Evolutionary conservation across 1,140 invertebrate genomes (phyloP).

Genomic region (Neoseiulus cucumeris): DNA sequence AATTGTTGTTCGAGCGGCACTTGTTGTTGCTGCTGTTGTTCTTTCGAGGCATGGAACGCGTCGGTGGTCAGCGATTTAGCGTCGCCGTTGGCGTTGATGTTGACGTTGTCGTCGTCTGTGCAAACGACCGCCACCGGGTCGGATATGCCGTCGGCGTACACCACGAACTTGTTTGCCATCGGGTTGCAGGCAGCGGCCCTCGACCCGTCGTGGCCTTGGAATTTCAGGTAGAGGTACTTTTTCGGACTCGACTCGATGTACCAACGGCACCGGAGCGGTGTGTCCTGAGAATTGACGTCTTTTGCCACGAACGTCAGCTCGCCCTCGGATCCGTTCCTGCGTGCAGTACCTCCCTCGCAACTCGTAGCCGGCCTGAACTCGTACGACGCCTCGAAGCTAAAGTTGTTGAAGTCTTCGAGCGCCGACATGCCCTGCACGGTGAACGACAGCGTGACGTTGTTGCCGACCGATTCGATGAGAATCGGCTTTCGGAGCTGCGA

Average conservation of each 20-base stretch:
- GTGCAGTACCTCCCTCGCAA: slow-evolving; percentile 29
- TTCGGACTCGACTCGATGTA: slow-evolving; percentile 17
- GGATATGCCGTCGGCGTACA: slow-evolving; percentile 17
- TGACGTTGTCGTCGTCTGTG: slow-evolving; percentile 10
- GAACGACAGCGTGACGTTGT: slow-evolving; percentile 57
- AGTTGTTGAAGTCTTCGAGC: slow-evolving; percentile 55
- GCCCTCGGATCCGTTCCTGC: slow-evolving; percentile 19
- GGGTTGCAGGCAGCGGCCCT: slow-evolving; percentile 7
- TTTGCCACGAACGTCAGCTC: slow-evolving; percentile 15
- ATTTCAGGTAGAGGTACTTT: slow-evolving; percentile 20
- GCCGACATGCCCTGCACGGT: slow-evolving; percentile 56
- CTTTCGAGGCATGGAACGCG: neutral
- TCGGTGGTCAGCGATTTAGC: slow-evolving; percentile 8
- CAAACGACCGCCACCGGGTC: slow-evolving; percentile 18
- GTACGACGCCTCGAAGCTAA: slow-evolving; percentile 59
- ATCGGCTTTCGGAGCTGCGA: slow-evolving; percentile 35
- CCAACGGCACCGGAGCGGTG: slow-evolving; percentile 18
- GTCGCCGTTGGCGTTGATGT: neutral
- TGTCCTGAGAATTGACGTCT: neutral
- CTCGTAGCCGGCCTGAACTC: slow-evolving; percentile 49
- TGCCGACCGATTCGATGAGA: slow-evolving; percentile 49
- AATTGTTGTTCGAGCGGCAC: slow-evolving; percentile 11
- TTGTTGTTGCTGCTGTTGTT: neutral
- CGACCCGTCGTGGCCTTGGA: slow-evolving; percentile 18
- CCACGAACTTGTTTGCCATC: slow-evolving; percentile 17